phyloP scores from a whole-genome alignment of 2,888 invertebrate genomes.

The Bellardia pandia region DNA sequence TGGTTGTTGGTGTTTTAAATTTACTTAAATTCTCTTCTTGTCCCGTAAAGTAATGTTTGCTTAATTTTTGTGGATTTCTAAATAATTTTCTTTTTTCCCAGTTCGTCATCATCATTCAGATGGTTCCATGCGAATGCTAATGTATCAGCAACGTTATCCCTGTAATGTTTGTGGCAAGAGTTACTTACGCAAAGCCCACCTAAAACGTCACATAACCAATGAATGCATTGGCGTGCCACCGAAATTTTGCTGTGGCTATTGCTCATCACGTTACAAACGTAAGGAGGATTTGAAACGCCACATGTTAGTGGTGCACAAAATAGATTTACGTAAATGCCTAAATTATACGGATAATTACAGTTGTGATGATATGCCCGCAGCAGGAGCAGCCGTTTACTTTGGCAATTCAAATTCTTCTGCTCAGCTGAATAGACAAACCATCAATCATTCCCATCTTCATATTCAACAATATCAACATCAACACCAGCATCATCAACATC shows the following conservation, averaged over 20 bases:
- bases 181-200: constrained; percentile 79
- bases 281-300: constrained; percentile 79
- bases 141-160: constrained; percentile 76
- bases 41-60: neutral
- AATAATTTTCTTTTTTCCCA: constrained; percentile 39
- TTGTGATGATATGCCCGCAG: constrained; percentile 22
- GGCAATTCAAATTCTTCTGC: constrained; percentile 12
- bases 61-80: neutral
- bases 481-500: neutral
- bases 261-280: constrained; percentile 77
- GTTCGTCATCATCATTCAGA: constrained; percentile 22
- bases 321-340: constrained; percentile 37
- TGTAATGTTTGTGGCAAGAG: constrained; percentile 79
- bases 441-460: neutral
- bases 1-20: neutral
- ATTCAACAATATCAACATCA: constrained; percentile 14
- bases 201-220: constrained; percentile 78
- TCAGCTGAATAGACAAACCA: neutral
- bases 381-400: neutral
- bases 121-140: constrained; percentile 17
- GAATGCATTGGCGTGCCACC: constrained; percentile 78
- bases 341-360: neutral
- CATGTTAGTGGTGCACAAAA: constrained; percentile 58
- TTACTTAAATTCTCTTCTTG: constrained; percentile 41
- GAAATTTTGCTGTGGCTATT: constrained; percentile 77